phyloP scores from a whole-genome alignment of 2,113 vertebrate species.

The Gnathonemus echidnorhynchus region DNA sequence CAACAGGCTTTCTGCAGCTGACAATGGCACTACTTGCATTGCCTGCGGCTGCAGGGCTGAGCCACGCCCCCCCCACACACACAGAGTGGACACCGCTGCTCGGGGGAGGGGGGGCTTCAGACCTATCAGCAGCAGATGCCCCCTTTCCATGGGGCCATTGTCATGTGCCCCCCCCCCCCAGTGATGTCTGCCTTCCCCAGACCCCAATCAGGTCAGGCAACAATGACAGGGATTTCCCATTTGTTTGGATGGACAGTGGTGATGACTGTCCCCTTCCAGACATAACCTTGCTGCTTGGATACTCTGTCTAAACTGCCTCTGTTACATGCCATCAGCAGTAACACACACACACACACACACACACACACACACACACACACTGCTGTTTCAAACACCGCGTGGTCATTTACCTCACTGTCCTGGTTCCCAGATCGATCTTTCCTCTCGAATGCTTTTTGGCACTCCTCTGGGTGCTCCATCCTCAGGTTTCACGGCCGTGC shows the following conservation, averaged over 20 bases:
- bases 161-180: slow-evolving; percentile 41
- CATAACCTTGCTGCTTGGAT: not conserved
- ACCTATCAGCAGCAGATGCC: slow-evolving; percentile 64
- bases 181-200: not conserved
- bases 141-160: slow-evolving; percentile 59
- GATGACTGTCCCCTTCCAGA: not conserved
- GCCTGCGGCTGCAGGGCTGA: not conserved
- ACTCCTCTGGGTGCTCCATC: not conserved
- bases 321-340: not conserved
- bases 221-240: not conserved
- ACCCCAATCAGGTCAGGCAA: slow-evolving; percentile 38
- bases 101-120: slow-evolving; percentile 40
- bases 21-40: not conserved
- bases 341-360: no score
- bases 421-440: not conserved
- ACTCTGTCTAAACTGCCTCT: not conserved
- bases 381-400: not conserved
- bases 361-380: not conserved
- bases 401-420: not conserved
- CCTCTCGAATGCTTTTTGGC: not conserved
- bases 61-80: not conserved
- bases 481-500: not conserved
- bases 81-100: not conserved
- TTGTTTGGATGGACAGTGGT: not conserved
- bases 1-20: not conserved